Conservation (phyloP, 2,888 invertebrate genomes). For the Hydropsyche betteni region DNA sequence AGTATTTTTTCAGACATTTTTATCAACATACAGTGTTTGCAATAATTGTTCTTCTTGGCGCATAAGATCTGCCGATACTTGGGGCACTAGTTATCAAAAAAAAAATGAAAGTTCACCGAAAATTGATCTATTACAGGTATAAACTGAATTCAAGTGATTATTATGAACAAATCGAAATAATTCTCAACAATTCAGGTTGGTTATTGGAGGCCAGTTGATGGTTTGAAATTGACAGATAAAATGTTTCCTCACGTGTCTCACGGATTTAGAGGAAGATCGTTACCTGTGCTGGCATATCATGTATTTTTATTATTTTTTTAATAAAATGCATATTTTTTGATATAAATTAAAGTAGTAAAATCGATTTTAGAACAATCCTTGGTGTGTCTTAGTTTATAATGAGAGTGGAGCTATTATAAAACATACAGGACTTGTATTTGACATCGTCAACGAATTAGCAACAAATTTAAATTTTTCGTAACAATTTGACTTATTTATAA, state of each 20-base stretch:
- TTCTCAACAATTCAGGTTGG: conserved; percentile 65
- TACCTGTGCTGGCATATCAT: conserved; percentile 81
- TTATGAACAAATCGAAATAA: too few relatives aligned
- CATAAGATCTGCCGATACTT: conserved; percentile 65
- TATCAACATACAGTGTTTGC: conserved; percentile 59
- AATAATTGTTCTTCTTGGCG: conserved; percentile 65
- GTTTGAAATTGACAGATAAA: conserved; percentile 72
- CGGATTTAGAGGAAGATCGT: conserved; percentile 77
- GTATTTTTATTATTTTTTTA: conserved; percentile 62
- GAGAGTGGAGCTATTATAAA: conserved; percentile 67
- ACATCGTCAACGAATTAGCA: conserved; percentile 79
- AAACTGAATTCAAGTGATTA: conserved; percentile 42
- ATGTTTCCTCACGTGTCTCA: conserved; percentile 83
- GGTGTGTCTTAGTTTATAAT: conserved; percentile 77
- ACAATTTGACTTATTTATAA: conserved; percentile 49
- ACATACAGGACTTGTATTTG: conserved; percentile 79
- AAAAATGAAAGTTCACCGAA: conserved; percentile 49
- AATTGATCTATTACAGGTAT: conserved; percentile 59
- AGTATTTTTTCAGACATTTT: conserved; percentile 58
- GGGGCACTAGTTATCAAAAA: conserved; percentile 64
- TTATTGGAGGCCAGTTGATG: conserved; percentile 77
- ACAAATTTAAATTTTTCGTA: conserved; percentile 84
- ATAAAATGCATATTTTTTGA: neutral
- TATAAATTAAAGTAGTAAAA: neutral
- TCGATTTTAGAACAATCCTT: conserved; percentile 81